Conservation (phyloP, 1,140 invertebrate species). For the Euglossa dilemma region DNA sequence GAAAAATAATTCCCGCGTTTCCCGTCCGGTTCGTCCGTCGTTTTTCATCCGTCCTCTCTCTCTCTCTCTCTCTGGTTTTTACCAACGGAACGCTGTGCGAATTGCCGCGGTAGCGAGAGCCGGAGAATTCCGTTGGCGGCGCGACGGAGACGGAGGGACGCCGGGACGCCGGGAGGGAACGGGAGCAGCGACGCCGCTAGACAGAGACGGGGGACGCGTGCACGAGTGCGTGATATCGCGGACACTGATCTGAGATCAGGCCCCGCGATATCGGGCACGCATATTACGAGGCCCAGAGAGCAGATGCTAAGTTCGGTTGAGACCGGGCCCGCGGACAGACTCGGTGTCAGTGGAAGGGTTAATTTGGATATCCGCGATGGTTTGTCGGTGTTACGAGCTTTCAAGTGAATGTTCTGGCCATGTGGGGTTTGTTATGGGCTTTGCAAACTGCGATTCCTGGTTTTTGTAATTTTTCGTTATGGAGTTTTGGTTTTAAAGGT, state of each 20-base stretch:
- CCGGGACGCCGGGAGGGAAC: neutral
- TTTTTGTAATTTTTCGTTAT: too few species aligned
- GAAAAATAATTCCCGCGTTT: neutral
- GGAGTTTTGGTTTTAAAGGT: too few species aligned
- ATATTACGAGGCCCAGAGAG: conserved; percentile 77
- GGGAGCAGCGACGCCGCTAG: neutral
- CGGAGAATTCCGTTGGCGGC: conserved; percentile 56
- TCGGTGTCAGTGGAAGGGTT: too few species aligned
- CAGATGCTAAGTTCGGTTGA: conserved; percentile 80
- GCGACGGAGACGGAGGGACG: neutral
- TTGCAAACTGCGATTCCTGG: too few species aligned
- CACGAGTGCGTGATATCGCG: conserved; percentile 80
- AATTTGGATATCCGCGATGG: too few species aligned
- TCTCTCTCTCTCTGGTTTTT: conserved; percentile 44
- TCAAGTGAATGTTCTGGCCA: too few species aligned
- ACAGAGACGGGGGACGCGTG: conserved; percentile 59
- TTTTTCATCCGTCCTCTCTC: conserved; percentile 46
- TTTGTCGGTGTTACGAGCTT: too few species aligned
- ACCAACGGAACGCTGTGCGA: conserved; percentile 45
- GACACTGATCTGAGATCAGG: conserved; percentile 78
- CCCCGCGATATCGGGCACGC: conserved; percentile 77
- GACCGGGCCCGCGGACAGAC: conserved; percentile 23
- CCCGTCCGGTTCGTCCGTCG: conserved; percentile 3
- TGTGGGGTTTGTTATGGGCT: too few species aligned
- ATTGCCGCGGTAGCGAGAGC: conserved; percentile 57